A percentile compares a stretch with the other conserved stretches of the same genome.
These are phyloP conservation scores for Heliconius himera DNA, from an alignment of 1,140 invertebrate species.

Conservation along the genomic window DNA sequence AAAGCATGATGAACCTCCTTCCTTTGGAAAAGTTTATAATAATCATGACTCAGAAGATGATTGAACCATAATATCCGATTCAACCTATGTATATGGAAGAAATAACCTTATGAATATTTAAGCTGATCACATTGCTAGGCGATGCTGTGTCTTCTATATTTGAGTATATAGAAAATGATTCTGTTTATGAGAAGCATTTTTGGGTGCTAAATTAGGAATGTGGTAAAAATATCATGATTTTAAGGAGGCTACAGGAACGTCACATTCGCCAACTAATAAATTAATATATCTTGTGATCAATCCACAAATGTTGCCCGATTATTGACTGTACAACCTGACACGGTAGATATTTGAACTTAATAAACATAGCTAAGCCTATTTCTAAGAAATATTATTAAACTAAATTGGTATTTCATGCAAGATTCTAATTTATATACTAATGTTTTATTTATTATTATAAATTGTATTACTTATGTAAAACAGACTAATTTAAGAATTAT, in stretches of 20 bases:
- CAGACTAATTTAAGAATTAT: background rate
- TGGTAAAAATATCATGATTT: slow-evolving; percentile 47
- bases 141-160: slow-evolving; percentile 18
- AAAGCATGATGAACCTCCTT: slow-evolving; percentile 66
- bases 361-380: slow-evolving; percentile 10
- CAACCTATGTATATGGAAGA: background rate
- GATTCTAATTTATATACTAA: slow-evolving; percentile 21
- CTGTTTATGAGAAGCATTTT: slow-evolving; percentile 66
- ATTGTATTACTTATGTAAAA: background rate
- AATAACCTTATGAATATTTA: slow-evolving; percentile 11
- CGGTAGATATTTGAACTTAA: slow-evolving; percentile 22
- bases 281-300: slow-evolving; percentile 61
- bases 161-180: slow-evolving; percentile 59
- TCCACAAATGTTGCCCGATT: slow-evolving; percentile 53
- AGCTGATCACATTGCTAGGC: slow-evolving; percentile 17
- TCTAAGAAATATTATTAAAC: background rate
- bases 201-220: slow-evolving; percentile 59
- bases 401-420: slow-evolving; percentile 33
- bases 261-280: slow-evolving; percentile 78
- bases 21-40: slow-evolving; percentile 25
- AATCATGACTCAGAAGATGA: background rate
- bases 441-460: background rate
- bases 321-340: slow-evolving; percentile 70
- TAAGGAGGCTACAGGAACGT: slow-evolving; percentile 72
- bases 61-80: background rate